Evolutionary conservation across 2,888 invertebrate species (phyloP).

Genomic region (Nesidiocoris tenuis): DNA sequence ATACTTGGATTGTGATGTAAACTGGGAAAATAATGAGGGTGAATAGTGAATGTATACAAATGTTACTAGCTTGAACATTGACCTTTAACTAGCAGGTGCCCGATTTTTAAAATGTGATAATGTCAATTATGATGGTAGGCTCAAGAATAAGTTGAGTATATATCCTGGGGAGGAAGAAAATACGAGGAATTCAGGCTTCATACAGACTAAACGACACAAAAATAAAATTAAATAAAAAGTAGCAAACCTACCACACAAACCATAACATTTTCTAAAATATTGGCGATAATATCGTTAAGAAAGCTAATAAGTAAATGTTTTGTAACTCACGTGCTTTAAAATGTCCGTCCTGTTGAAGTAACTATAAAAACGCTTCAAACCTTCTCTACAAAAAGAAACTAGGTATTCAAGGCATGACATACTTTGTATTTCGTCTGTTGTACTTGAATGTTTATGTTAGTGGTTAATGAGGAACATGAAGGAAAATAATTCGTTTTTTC

Average conservation of each 20-base stretch:
- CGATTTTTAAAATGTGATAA: not conserved
- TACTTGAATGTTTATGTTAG: not conserved
- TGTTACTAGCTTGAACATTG: constrained; percentile 28
- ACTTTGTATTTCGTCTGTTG: not conserved
- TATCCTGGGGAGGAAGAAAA: constrained; percentile 2
- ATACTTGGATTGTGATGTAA: no score
- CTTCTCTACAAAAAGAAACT: constrained; percentile 31
- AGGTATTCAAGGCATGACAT: constrained; percentile 19
- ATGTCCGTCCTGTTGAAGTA: constrained; percentile 26
- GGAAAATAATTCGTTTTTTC: no score
- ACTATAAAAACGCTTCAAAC: constrained; percentile 37
- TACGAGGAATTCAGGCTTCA: constrained; percentile 38
- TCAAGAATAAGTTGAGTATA: not conserved
- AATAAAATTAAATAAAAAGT: constrained; percentile 1
- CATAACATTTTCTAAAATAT: constrained; percentile 33
- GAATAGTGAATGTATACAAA: not conserved
- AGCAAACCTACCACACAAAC: constrained; percentile 37
- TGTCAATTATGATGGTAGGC: not conserved
- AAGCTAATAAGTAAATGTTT: constrained; percentile 26
- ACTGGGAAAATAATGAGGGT: no score
- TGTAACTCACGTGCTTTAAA: constrained; percentile 31
- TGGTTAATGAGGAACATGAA: no score
- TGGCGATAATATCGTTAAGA: constrained; percentile 28
- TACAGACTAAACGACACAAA: constrained; percentile 32
- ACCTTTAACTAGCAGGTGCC: constrained; percentile 12